Evolutionary conservation across 2,797 vertebrate species (phyloP).

Genomic region (Ibycter americanus): DNA sequence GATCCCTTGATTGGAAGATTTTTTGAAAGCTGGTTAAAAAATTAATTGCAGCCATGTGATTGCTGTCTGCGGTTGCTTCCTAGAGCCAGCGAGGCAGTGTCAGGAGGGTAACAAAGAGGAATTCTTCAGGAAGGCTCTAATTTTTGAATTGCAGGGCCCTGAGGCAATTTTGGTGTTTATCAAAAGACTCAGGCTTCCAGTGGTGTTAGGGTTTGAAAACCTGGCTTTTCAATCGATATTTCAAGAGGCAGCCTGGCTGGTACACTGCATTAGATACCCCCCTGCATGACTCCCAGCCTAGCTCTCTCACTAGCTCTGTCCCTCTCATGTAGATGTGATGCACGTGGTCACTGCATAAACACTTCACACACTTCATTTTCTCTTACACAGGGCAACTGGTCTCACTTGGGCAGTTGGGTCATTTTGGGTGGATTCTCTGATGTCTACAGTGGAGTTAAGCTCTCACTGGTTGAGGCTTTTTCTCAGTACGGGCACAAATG

Average conservation of each 20-base stretch:
- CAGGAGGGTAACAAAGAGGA: background rate
- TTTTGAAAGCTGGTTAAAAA: background rate
- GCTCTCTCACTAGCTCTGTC: background rate
- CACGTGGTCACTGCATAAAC: background rate
- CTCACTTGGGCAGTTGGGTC: background rate
- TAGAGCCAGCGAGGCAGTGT: background rate
- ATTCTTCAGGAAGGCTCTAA: background rate
- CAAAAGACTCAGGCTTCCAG: background rate
- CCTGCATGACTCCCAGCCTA: rapidly evolving
- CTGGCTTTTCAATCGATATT: background rate
- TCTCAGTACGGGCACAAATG: background rate
- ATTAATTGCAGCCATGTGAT: background rate
- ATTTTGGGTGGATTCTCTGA: background rate
- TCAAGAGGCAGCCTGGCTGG: background rate
- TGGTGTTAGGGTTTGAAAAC: background rate
- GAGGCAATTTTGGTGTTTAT: background rate
- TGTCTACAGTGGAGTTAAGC: background rate
- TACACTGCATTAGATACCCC: no score
- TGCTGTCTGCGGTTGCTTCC: background rate
- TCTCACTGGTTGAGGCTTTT: background rate
- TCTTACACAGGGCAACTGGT: background rate
- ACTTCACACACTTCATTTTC: background rate
- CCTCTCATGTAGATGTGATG: background rate
- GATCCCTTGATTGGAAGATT: background rate
- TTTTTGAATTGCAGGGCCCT: background rate